phyloP scores from a whole-genome alignment of 2,113 vertebrate genomes.

The Microcebus tavaratra region DNA sequence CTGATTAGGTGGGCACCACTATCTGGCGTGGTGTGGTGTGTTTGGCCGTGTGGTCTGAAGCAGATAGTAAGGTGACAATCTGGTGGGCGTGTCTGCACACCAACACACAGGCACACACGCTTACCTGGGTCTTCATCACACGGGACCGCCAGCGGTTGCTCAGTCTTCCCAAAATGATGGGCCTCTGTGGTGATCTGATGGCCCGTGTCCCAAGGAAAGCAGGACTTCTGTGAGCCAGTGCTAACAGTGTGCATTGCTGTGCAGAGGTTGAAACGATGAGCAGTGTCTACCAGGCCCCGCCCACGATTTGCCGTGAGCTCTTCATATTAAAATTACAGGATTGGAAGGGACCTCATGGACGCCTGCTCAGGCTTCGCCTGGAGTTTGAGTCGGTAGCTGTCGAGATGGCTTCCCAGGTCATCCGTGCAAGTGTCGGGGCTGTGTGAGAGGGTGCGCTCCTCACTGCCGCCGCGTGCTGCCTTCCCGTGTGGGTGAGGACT shows the following conservation, averaged over 20 bases:
- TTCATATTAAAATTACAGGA: no score
- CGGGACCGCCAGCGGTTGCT: not conserved
- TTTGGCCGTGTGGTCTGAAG: not conserved
- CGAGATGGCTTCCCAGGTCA: not conserved
- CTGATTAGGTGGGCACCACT: not conserved
- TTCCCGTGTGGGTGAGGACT: not conserved
- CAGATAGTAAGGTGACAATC: not conserved
- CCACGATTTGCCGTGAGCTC: not conserved
- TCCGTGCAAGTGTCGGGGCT: no score
- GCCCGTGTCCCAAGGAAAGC: not conserved
- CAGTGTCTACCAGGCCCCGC: not conserved
- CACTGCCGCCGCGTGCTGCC: no score
- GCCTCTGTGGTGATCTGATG: not conserved
- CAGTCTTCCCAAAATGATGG: not conserved
- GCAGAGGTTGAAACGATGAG: no score
- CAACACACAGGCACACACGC: not conserved
- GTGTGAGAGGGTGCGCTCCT: no score
- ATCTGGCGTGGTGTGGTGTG: not conserved
- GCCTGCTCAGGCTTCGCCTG: not conserved
- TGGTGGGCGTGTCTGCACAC: not conserved
- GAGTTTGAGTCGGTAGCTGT: no score
- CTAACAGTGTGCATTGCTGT: no score
- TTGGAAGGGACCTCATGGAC: not conserved
- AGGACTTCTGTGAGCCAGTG: not conserved
- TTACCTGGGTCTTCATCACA: fast-evolving